Evolutionary conservation across 2,113 vertebrate genomes (phyloP), one percentile per base, ranked within the genome.

Genomic region (Alaudala cheleensis): DNA sequence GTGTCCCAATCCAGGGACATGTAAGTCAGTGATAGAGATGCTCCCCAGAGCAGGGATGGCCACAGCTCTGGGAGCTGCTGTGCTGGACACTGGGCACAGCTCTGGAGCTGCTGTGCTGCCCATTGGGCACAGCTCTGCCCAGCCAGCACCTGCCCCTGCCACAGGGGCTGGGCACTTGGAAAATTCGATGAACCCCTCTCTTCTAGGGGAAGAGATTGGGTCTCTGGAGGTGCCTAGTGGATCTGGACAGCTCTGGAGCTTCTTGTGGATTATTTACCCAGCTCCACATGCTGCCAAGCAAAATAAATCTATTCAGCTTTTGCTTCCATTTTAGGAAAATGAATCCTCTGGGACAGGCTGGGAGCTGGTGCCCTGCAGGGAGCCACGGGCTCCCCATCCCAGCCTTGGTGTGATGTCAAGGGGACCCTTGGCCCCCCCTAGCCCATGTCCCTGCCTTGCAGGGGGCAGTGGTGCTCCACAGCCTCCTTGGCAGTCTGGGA

Each of bases 241-340:
- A 22, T 89, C 73, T 24, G 19, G 93, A 62, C 65, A 84, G 56
- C 87, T 84, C 87, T 60, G 84, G 56, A 93, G 65, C 81, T 81
- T 66, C 78, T 37, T 21, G 88, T 28, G 74, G 58, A 69, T 85
- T 90, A 85, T 82, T 88, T 57, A 88, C 66, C 69, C 87, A 5
- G 81, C 51, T 86, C 53, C 3, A 7, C 28, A 3, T 7, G 62
- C 78, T 39, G 95, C 93, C 89, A 93, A 56, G 31, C 78, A 88
- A 90, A 95, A 94, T 95, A 94, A 92, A 95, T 94, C 92, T 79
- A 53, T 80, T 90, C 62, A 10, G 61, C 78, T 93, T 89, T 90
- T 34, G n/a, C 67, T 95, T 93, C 95, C 95, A 92, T 95, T 96
- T 97, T 95, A 90, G 96, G 94, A 82, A 86, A 84, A 58, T 70